A percentile compares a stretch with the other conserved stretches of the same genome.
Evolutionary conservation across 2,888 invertebrate genomes (phyloP).

Genomic region (Ditula angustiorana): DNA sequence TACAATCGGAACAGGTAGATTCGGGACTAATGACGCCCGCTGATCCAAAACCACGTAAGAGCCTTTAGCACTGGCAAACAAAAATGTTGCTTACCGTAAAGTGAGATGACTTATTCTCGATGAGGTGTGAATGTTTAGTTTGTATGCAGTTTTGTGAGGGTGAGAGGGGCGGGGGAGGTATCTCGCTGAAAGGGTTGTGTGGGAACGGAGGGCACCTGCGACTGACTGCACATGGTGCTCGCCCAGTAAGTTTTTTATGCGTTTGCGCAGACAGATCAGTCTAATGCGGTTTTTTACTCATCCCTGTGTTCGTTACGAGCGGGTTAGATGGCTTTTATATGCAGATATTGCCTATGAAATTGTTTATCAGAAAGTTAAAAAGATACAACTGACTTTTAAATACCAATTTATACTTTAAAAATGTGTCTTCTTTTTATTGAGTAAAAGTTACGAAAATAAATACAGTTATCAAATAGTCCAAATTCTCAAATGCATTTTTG

Average conservation of each 20-base stretch:
- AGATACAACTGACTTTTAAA: too few relatives aligned
- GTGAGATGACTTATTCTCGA: constrained; percentile 47
- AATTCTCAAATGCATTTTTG: too few relatives aligned
- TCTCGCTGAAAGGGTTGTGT: constrained; percentile 84
- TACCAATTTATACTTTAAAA: too few relatives aligned
- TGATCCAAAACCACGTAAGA: constrained; percentile 52
- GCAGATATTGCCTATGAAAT: background rate
- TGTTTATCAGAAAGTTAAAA: background rate
- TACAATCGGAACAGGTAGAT: constrained; percentile 83
- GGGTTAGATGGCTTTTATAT: background rate
- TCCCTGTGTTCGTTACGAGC: constrained; percentile 50
- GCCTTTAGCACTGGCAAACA: constrained; percentile 13
- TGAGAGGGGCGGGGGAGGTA: constrained; percentile 65
- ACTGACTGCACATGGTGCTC: constrained; percentile 81
- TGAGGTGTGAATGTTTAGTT: constrained; percentile 51
- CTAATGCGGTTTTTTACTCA: constrained; percentile 81
- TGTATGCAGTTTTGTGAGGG: constrained; percentile 66
- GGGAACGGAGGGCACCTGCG: constrained; percentile 86
- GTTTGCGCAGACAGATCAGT: constrained; percentile 78
- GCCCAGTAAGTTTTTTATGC: constrained; percentile 76
- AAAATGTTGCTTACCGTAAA: constrained; percentile 41
- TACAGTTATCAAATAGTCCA: too few relatives aligned
- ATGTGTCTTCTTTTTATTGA: too few relatives aligned
- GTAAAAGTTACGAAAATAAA: too few relatives aligned
- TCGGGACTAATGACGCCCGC: constrained; percentile 71